Percentiles rank a stretch among this genome's conserved stretches.
Evolutionary conservation across 2,113 vertebrate genomes (phyloP).

Genomic region (Eudorcas thomsonii): DNA sequence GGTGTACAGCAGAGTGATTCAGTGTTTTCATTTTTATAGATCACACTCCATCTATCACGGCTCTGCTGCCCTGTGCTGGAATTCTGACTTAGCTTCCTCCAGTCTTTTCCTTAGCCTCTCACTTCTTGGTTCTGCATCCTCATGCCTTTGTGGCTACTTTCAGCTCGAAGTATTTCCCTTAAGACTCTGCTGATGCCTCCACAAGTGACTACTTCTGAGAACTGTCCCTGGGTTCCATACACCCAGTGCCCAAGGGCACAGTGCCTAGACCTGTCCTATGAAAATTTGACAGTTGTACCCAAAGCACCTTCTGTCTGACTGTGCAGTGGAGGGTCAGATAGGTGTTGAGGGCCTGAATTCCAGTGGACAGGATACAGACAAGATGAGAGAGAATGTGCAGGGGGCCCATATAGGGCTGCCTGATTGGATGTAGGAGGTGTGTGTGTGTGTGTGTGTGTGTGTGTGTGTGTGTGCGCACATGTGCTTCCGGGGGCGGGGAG

Average conservation of each 20-base stretch:
- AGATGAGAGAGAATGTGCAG: neutral
- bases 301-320: neutral
- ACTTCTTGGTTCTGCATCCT: neutral
- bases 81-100: neutral
- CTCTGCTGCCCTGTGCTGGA: neutral
- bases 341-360: neutral
- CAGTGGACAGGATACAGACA: neutral
- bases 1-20: neutral
- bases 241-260: rapidly evolving
- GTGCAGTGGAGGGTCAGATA: neutral
- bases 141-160: neutral
- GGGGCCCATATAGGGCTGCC: neutral
- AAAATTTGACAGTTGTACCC: neutral
- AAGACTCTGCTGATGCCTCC: neutral
- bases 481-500: neutral
- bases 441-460: no score
- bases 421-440: neutral
- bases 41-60: neutral
- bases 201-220: neutral
- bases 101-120: neutral
- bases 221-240: neutral
- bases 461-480: no score
- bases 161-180: neutral
- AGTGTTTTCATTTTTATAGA: neutral
- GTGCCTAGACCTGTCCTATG: neutral